Conservation (phyloP, 2,113 vertebrate species). For the Chamaea fasciata region DNA sequence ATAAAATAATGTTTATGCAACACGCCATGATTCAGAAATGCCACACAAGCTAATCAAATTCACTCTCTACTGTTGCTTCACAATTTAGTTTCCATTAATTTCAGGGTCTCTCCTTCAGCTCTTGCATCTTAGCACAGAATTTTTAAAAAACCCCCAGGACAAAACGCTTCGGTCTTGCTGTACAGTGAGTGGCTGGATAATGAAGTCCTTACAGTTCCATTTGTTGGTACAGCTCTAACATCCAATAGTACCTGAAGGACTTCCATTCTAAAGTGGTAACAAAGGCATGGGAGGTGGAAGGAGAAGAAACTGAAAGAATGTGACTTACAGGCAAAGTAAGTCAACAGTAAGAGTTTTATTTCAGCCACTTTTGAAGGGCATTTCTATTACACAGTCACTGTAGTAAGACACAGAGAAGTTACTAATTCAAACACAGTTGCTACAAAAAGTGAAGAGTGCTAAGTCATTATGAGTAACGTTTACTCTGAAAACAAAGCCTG, state of each 20-base stretch:
- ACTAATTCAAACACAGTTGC: background rate
- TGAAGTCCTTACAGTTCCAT: background rate
- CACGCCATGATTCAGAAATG: background rate
- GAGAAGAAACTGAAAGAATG: background rate
- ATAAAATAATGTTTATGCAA: background rate
- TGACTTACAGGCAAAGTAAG: background rate
- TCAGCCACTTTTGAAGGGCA: background rate
- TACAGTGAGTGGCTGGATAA: background rate
- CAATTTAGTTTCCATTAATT: background rate
- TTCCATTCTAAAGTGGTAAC: background rate
- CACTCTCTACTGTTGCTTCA: background rate
- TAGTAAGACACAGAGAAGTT: background rate
- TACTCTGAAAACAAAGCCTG: background rate
- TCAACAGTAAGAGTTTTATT: background rate
- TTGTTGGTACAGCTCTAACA: background rate
- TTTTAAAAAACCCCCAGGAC: background rate
- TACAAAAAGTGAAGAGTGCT: background rate
- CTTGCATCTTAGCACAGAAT: background rate
- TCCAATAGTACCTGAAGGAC: background rate
- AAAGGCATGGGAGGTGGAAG: background rate
- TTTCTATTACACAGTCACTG: background rate
- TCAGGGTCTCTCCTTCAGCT: background rate
- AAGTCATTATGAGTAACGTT: background rate
- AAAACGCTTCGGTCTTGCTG: background rate
- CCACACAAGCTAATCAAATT: background rate